Percentiles rank a stretch among this genome's conserved stretches.
These are phyloP conservation scores for Drepana arcuata DNA, from an alignment of 1,140 invertebrate genomes.

Conservation along the genomic window DNA sequence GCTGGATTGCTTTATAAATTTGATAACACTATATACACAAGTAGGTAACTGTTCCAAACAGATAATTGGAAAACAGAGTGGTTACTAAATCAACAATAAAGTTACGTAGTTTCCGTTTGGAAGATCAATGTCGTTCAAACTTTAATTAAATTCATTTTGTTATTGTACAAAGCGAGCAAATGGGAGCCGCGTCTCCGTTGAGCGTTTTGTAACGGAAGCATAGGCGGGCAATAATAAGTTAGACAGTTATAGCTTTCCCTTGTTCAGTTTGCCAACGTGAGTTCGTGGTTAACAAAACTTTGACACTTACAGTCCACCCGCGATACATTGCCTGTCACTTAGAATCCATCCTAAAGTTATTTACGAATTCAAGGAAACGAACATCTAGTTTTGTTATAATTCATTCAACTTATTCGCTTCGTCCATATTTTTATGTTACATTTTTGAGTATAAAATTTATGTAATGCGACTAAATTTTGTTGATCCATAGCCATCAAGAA, in stretches of 20 bases:
- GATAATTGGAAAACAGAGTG: no score
- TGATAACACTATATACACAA: no score
- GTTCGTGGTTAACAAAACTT: slow-evolving; percentile 35
- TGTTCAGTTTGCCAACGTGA: slow-evolving; percentile 31
- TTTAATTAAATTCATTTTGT: slow-evolving; percentile 32
- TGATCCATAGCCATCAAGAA: no score
- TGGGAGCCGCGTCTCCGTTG: slow-evolving; percentile 3
- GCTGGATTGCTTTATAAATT: no score
- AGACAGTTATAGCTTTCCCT: slow-evolving; percentile 43
- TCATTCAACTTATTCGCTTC: no score
- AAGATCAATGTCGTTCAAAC: slow-evolving; percentile 21
- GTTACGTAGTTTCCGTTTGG: slow-evolving; percentile 16
- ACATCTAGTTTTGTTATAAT: no score
- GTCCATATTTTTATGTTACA: no score
- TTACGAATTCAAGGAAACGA: slow-evolving; percentile 1
- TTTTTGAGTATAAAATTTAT: no score
- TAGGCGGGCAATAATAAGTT: slow-evolving; percentile 41
- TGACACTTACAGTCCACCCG: slow-evolving; percentile 36
- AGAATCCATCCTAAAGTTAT: slow-evolving; percentile 6
- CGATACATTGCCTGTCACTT: slow-evolving; percentile 27
- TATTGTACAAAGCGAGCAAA: slow-evolving; percentile 24
- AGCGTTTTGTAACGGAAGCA: slow-evolving; percentile 19
- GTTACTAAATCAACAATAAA: no score
- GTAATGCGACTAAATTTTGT: no score
- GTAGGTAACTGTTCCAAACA: no score